Conservation (phyloP, 1,140 invertebrate genomes). For the Drosophila prosaltans region DNA sequence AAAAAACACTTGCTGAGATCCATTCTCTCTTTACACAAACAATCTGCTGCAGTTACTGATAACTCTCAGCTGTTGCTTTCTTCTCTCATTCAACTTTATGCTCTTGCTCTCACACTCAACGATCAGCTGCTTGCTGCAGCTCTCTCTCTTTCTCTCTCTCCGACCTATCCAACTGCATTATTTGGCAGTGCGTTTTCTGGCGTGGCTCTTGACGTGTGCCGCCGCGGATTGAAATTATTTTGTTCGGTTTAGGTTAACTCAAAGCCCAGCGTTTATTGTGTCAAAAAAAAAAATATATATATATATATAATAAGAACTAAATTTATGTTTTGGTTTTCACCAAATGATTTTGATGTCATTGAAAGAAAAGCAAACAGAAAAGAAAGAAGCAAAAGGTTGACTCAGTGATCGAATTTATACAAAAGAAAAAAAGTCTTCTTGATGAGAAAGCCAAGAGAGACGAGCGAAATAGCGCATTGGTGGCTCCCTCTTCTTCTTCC, state of each 20-base stretch:
- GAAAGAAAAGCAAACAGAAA: background rate
- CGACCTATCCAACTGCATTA: background rate
- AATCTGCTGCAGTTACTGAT: too few species aligned
- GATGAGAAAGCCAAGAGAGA: background rate
- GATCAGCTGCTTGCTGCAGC: slow-evolving; percentile 4
- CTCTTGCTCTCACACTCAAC: background rate
- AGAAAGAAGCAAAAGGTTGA: background rate
- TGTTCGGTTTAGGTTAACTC: background rate
- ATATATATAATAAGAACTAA: background rate
- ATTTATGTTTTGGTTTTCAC: slow-evolving; percentile 5
- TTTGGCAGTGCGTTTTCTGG: slow-evolving; percentile 7
- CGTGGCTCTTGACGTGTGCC: background rate
- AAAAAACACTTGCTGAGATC: background rate
- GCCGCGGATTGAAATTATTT: background rate
- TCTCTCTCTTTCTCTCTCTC: background rate
- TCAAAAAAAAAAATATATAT: background rate
- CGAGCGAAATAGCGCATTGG: background rate
- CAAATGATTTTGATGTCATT: slow-evolving; percentile 1
- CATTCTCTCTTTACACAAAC: background rate
- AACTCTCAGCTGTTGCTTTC: background rate
- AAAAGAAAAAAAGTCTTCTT: background rate
- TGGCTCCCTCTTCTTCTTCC: background rate
- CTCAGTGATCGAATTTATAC: background rate
- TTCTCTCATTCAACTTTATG: background rate
- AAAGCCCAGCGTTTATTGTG: background rate